Evolutionary conservation across 2,888 invertebrate genomes (phyloP).

Genomic region (Caradrina clavipalpis): DNA sequence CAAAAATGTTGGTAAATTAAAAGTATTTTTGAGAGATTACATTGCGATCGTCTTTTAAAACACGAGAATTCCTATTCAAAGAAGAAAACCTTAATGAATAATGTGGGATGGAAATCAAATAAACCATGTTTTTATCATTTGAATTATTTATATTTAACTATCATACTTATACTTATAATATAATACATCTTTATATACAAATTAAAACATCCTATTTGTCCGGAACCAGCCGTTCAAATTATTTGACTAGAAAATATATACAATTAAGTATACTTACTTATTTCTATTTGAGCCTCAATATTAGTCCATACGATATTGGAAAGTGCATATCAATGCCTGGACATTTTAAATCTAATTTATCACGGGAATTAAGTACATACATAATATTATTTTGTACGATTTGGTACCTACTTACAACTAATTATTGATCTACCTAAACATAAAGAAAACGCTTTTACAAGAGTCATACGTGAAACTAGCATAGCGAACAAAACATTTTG

Average conservation of each 20-base stretch:
- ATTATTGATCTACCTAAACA: neutral
- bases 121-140: neutral
- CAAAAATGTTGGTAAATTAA: too few species aligned
- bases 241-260: conserved; percentile 45
- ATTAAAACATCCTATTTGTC: neutral
- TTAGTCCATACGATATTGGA: neutral
- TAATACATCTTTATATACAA: conserved; percentile 29
- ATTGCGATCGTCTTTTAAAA: too few species aligned
- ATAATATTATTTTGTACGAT: conserved; percentile 28
- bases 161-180: conserved; percentile 12
- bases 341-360: conserved; percentile 23
- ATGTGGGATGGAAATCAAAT: neutral
- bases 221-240: conserved; percentile 50
- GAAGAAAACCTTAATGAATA: neutral
- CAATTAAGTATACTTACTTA: conserved; percentile 12
- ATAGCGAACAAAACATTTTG: conserved; percentile 1
- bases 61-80: neutral
- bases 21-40: too few species aligned
- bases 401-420: conserved; percentile 13
- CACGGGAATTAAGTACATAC: conserved; percentile 41
- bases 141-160: neutral
- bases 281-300: conserved; percentile 25
- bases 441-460: neutral
- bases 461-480: neutral
- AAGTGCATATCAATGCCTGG: conserved; percentile 4